Conservation (phyloP, 2,888 invertebrate genomes). For the Plebejus anna region DNA sequence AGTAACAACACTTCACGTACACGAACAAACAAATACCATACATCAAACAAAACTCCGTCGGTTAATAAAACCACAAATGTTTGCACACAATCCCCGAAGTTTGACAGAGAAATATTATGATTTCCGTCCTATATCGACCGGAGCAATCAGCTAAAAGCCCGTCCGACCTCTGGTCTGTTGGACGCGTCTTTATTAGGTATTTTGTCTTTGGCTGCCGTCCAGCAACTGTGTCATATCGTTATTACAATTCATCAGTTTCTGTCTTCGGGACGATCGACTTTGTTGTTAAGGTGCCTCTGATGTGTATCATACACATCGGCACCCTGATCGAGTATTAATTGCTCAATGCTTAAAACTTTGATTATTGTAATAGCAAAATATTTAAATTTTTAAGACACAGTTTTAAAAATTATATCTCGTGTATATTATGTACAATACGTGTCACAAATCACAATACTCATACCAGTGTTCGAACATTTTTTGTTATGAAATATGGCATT, state of each 20-base stretch:
- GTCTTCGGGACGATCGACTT: neutral
- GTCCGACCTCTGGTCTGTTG: constrained; percentile 2
- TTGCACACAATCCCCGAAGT: constrained; percentile 10
- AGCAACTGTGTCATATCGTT: constrained; percentile 9
- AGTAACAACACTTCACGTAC: neutral
- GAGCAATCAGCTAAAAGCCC: constrained; percentile 24
- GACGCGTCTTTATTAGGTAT: constrained; percentile 10
- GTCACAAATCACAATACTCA: no score
- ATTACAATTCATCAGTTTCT: constrained; percentile 20
- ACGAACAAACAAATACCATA: neutral
- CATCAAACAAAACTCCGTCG: constrained; percentile 16
- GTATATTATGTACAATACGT: no score
- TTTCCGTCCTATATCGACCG: constrained; percentile 7
- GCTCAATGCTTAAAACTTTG: no score
- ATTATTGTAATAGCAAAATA: no score
- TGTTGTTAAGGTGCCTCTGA: neutral
- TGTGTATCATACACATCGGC: neutral
- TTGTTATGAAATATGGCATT: no score
- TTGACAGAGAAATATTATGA: constrained; percentile 27
- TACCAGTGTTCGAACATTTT: no score
- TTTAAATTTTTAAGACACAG: no score
- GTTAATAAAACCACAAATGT: constrained; percentile 13
- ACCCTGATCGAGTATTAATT: no score
- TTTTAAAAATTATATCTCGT: no score
- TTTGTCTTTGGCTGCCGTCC: constrained; percentile 18